These are phyloP conservation scores for Stichodactyla helianthus DNA, from an alignment of 64 coral and sea anemone genomes.

Conservation along the genomic window DNA sequence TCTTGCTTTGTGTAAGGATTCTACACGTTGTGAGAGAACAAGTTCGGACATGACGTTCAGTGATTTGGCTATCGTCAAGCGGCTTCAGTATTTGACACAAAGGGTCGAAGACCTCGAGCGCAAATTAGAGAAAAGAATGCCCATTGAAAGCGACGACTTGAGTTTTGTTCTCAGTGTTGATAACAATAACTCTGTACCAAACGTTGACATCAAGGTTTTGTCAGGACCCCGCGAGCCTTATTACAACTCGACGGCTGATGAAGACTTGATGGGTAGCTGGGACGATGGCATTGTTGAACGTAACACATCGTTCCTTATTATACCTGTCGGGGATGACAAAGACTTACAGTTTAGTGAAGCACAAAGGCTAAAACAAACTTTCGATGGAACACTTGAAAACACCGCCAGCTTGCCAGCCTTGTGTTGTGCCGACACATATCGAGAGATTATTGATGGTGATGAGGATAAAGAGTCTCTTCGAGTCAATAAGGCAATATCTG, in stretches of 20 bases:
- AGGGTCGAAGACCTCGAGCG: slow-evolving; percentile 60
- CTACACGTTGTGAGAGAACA: not conserved
- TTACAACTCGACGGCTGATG: slow-evolving; percentile 8
- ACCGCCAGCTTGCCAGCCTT: slow-evolving; percentile 26
- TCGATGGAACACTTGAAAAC: slow-evolving; percentile 18
- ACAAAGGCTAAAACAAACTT: slow-evolving; percentile 68
- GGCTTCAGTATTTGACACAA: slow-evolving; percentile 53
- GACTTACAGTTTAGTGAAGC: not conserved
- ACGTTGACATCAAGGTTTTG: slow-evolving; percentile 20
- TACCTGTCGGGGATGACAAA: slow-evolving; percentile 69
- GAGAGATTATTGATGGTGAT: slow-evolving; percentile 35
- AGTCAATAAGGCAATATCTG: slow-evolving; percentile 7
- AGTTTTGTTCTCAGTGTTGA: slow-evolving; percentile 24
- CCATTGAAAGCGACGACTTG: slow-evolving; percentile 25
- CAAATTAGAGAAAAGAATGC: slow-evolving; percentile 55
- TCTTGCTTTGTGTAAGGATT: not conserved
- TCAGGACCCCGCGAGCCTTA: slow-evolving; percentile 19
- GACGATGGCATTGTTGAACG: slow-evolving; percentile 27
- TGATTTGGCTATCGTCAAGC: slow-evolving; percentile 25
- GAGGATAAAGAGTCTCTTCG: slow-evolving; percentile 8
- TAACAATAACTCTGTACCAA: slow-evolving; percentile 20
- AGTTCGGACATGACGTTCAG: not conserved
- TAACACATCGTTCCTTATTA: slow-evolving; percentile 56
- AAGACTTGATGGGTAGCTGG: not conserved
- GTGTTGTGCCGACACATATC: slow-evolving; percentile 8